Base-by-base conservation (phyloP, 2,888 invertebrate genomes). In the Lottia gigantea region DNA sequence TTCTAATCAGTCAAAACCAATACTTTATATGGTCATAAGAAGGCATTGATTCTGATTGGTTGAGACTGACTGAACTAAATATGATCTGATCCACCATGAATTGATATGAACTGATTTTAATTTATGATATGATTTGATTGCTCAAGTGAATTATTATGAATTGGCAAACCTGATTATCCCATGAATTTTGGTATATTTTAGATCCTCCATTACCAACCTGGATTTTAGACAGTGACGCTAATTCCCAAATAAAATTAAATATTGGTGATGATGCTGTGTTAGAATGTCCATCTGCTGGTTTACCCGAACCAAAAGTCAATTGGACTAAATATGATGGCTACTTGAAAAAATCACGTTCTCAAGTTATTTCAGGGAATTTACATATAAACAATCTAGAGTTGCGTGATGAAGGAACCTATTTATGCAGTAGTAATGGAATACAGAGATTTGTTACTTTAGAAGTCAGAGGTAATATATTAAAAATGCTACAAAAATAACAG, bases 361-460 rank as follows among this genome's bases (percentile, higher is more conserved):
- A 19, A 55, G 55, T 55, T 55, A 55, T 55, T 15, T 55, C 55
- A 55, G 55, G 85, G 68, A 85, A 83, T 75, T 74, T 86, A 16
- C 75, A 80, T 62, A 79, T 87, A 3, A 73, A 76, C 26, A 79
- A 85, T 66, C 79, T 86, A 40, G 78, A 80, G 47, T 68, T 74
- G 16, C 78, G 77, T 62, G 87, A 87, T 74, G 77, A 78, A 19
- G 87, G 87, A 3, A 86, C 86, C 0, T 87, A 86, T 72, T 79
- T 86, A 16, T 87, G 87, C 73, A 78, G 79, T 46, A 26, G 46
- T 46, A 47, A 23, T 19, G 46, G 31, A 12, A 46, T 23, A 16
- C 62, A 46, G 19, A 68, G 55, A 64, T 26, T 63, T 25, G 66
- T 71, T 40, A 62, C 63, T 46, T 49, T 66, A 49, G 25, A 70